Percentiles rank a stretch among this genome's conserved stretches.
Evolutionary conservation across 2,888 invertebrate species (phyloP).

Genomic region (Stenolophus ochropezus): DNA sequence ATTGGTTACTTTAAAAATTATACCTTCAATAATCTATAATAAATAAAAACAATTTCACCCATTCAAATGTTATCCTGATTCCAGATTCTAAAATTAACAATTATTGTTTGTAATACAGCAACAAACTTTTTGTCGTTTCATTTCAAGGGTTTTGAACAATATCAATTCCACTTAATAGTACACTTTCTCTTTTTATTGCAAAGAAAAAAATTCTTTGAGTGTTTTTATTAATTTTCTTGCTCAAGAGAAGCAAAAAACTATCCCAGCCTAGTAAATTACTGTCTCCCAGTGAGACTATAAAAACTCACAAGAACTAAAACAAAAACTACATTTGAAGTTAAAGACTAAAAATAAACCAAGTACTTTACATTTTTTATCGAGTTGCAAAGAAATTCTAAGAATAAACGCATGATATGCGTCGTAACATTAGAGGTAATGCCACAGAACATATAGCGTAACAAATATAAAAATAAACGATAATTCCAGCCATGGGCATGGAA

Average conservation of each 20-base stretch:
- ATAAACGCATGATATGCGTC: not conserved
- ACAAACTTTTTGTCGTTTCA: not conserved
- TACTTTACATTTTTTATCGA: not conserved
- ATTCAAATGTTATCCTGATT: no score
- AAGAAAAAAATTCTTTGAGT: not conserved
- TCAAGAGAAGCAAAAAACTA: not conserved
- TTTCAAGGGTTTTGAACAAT: not conserved
- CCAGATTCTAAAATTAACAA: no score
- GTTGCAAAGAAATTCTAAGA: not conserved
- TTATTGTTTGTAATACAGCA: no score
- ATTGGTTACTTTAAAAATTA: no score
- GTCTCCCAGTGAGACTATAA: conserved; percentile 3
- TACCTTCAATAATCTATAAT: no score
- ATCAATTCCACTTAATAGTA: not conserved
- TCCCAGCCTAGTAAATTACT: not conserved
- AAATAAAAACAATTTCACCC: no score
- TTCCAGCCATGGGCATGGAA: not conserved
- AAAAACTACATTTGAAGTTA: conserved; percentile 6
- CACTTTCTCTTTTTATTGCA: not conserved
- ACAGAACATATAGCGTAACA: not conserved
- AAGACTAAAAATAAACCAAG: conserved; percentile 5
- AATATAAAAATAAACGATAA: not conserved
- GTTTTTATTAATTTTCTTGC: not conserved
- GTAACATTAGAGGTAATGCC: not conserved
- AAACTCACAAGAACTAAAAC: not conserved